Base-by-base conservation (phyloP, 2,888 invertebrate species). In the Dasypolia templi region DNA sequence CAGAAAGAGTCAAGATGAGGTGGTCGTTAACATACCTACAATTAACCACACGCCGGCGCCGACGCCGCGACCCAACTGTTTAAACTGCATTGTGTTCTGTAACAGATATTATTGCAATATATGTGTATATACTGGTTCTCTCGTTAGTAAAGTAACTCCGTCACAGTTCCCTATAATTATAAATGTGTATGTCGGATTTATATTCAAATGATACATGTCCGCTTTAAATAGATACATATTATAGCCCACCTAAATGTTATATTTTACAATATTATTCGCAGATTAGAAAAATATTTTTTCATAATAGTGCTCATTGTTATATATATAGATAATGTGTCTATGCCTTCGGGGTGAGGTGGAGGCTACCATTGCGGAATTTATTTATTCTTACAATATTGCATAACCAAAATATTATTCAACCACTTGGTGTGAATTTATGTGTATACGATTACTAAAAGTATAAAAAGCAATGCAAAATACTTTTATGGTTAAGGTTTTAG, bases 201-300 rank as follows among this genome's bases (percentile, higher is more conserved):
- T 91, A 92, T 91, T 91, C 86, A 89, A 79, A 79, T 72, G 22
- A 86, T 89, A 90, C 89, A 90, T 91, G 91, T 92, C 91, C 90
- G 92, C 93, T 93, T 93, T 88, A 89, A 89, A 87, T 89, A 91
- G 91, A 93, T 88, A 92, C 89, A 82, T 86, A 80, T 80, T 82
- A 76, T 79, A 84, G 89, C 91, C 94, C 94, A 94, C 94, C 91
- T 95, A 95, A 94, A 91, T 89, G 91, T 81, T 82, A 86, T 91
- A 94, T 92, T 92, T 93, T 94, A 93, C 92, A 91, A 93, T 76
- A 76, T 92, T 90, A 91, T 95, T 94, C 92, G 94, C 95, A 93
- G 91, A 93, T 93, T 95, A 94, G 93, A 92, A 88, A 92, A 91
- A 93, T 95, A 95, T 95, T 95, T 95, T 95, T 95, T 94, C 94